phyloP scores from a whole-genome alignment of 2,888 invertebrate species.

The Melinaea marsaeus region DNA sequence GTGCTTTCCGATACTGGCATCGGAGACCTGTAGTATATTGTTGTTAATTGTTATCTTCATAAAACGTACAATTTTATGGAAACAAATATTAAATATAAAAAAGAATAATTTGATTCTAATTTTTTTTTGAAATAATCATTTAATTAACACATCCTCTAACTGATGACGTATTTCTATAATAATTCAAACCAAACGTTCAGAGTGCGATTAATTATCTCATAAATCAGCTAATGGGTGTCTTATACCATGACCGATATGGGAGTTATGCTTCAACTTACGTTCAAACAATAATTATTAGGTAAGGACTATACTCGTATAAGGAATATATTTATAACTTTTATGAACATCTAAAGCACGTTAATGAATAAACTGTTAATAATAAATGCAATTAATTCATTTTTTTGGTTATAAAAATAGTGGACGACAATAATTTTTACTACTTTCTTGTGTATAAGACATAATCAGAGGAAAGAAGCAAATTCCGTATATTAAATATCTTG shows the following conservation, averaged over 20 bases:
- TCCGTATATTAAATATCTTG: no score
- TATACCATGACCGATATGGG: conserved; percentile 18
- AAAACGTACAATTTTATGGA: no score
- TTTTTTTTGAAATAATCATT: background rate
- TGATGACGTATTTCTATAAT: conserved; percentile 6
- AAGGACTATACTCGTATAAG: background rate
- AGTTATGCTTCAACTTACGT: background rate
- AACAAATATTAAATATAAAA: no score
- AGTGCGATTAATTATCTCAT: conserved; percentile 29
- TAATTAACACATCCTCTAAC: conserved; percentile 1
- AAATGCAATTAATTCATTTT: conserved; percentile 15
- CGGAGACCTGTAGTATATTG: no score
- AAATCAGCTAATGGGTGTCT: conserved; percentile 34
- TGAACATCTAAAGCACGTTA: conserved; percentile 18
- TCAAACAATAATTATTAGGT: background rate
- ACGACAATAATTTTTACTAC: no score
- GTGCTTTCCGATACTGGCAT: no score
- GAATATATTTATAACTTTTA: conserved; percentile 11
- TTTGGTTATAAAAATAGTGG: no score
- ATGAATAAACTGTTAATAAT: conserved; percentile 18
- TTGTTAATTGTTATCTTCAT: no score
- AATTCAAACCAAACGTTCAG: conserved; percentile 20
- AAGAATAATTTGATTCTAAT: no score
- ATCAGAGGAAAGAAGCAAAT: no score
- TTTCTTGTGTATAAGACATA: no score